Base-by-base conservation (phyloP, 2,888 invertebrate species). In the Lycophotia porphyrea region DNA sequence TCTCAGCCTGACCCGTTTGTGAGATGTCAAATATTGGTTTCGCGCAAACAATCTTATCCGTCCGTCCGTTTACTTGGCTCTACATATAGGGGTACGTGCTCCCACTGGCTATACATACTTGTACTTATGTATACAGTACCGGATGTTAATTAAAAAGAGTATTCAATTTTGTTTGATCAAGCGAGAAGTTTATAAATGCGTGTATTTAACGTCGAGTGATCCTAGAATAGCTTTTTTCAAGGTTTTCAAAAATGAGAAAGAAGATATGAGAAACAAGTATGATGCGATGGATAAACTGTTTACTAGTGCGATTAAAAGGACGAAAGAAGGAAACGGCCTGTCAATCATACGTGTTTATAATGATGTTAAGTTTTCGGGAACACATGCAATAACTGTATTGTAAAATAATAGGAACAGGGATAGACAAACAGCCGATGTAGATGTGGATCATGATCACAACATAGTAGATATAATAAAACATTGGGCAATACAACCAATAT, bases 11-110 rank as follows among this genome's bases (percentile, higher is more conserved):
- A 95, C 95, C 96, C 87, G 95, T 93, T 94, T 94, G 93, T 89
- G 93, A 92, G 93, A 91, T 92, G 90, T 92, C 94, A 95, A 96
- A 96, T 95, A 96, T 96, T 96, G 89, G 92, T 89, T 92, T 82
- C 86, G 87, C 87, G 92, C 93, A 94, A 95, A 96, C 95, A 95
- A 89, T 93, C 93, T 95, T 95, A 95, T 95, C 94, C 93, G 88
- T 90, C 89, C 90, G 92, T 92, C 91, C 92, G 93, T 94, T 93
- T 94, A 91, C 94, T 93, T 88, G 92, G 91, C 88, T 92, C 91
- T 86, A 89, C 89, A 90, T 91, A 92, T 91, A 92, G 90, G 89
- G 88, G 75, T 84, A 77, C 68, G 76, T 84, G 80, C 79, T 55
- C 65, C 74, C 70, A 82, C 76, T 60, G 42, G 58, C 79, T 76